A percentile compares a stretch with the other conserved stretches of the same genome.
Conservation (phyloP, 2,113 vertebrate genomes). For the Fregetta grallaria region DNA sequence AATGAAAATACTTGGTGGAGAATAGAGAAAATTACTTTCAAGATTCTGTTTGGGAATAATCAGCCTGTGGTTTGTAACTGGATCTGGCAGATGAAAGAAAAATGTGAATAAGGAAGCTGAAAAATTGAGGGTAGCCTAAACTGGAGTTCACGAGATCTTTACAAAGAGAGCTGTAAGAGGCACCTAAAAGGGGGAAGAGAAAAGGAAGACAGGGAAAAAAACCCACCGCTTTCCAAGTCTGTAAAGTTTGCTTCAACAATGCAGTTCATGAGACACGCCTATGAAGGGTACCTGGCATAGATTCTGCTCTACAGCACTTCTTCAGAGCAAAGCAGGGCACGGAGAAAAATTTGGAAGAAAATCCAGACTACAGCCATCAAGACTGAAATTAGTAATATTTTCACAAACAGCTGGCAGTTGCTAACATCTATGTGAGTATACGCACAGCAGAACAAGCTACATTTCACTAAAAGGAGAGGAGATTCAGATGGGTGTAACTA, state of each 20-base stretch:
- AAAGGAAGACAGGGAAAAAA: accelerated
- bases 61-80: background rate
- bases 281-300: accelerated
- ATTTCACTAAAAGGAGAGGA: background rate
- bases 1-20: background rate
- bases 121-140: background rate
- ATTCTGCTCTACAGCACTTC: background rate
- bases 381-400: background rate
- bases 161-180: background rate
- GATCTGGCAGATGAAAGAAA: background rate
- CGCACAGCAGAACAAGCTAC: background rate
- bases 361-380: background rate
- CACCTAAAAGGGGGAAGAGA: background rate
- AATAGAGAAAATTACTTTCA: background rate
- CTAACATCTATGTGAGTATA: background rate
- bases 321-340: background rate
- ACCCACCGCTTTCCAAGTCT: background rate
- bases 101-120: background rate
- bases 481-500: background rate
- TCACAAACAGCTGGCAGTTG: background rate
- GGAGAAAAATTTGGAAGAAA: background rate
- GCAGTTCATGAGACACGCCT: background rate
- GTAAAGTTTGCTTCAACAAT: background rate
- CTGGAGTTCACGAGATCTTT: background rate
- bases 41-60: background rate